Conservation (phyloP, 2,113 vertebrate species). For the Indicator maculatus region DNA sequence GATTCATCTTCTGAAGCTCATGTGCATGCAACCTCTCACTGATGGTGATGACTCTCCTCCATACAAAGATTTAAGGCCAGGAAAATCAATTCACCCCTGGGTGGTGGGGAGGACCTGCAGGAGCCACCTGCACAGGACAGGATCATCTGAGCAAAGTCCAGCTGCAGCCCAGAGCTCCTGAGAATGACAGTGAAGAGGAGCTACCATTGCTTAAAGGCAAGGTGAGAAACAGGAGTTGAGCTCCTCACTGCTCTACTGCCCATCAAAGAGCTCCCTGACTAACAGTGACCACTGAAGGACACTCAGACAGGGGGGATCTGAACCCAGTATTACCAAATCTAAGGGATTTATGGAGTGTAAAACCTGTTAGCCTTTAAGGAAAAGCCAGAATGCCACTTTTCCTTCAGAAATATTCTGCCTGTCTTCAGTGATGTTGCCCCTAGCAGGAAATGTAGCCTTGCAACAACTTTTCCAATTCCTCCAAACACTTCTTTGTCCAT, state of each 20-base stretch:
- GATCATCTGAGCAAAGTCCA: accelerated
- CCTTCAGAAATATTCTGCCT: not conserved
- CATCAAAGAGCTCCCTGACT: not conserved
- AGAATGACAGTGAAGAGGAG: not conserved
- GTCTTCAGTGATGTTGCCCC: not conserved
- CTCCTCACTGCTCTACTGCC: too few relatives aligned
- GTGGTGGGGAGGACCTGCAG: not conserved
- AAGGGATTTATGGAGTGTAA: not conserved
- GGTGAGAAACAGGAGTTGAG: not conserved
- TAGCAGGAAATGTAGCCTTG: not conserved
- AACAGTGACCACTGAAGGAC: not conserved
- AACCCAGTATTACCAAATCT: not conserved
- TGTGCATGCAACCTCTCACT: not conserved
- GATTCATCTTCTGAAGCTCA: not conserved
- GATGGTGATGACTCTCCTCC: not conserved
- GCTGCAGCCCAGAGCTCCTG: not conserved
- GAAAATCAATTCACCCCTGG: not conserved
- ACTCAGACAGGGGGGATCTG: not conserved
- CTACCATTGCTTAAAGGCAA: not conserved
- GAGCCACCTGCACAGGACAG: not conserved
- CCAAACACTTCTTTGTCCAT: not conserved
- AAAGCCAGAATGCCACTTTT: not conserved
- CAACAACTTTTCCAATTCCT: not conserved
- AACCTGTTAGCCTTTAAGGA: not conserved
- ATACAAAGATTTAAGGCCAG: not conserved